phyloP scores from a whole-genome alignment of 1,140 invertebrate genomes.

The Probaryconus sp. region DNA sequence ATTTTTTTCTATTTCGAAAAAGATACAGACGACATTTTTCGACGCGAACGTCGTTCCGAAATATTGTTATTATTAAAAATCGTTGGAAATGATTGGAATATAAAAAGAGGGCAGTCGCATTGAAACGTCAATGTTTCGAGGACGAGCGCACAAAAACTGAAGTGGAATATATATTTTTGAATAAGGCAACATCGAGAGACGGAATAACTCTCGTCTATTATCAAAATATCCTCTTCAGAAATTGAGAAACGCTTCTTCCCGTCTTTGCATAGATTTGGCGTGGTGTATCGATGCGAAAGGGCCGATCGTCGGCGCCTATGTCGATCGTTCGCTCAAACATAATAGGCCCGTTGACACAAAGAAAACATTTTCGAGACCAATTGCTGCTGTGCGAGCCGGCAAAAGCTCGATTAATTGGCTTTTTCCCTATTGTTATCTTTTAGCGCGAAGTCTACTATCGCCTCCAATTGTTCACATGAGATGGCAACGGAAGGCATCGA shows the following conservation, averaged over 20 bases:
- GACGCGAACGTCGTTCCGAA: too few species aligned
- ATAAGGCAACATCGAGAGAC: too few species aligned
- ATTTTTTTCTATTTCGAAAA: constrained; percentile 19
- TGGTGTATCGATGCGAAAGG: constrained; percentile 17
- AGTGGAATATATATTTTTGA: too few species aligned
- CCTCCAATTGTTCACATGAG: too few species aligned
- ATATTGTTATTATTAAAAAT: too few species aligned
- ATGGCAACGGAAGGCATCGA: too few species aligned
- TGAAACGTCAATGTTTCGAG: constrained; percentile 34
- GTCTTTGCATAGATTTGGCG: too few species aligned
- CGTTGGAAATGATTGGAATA: too few species aligned
- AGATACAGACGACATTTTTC: too few species aligned
- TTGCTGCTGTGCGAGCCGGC: constrained; percentile 16
- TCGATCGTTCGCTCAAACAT: constrained; percentile 19
- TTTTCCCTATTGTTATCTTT: constrained; percentile 14
- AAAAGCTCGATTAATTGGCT: constrained; percentile 45
- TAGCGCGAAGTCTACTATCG: too few species aligned
- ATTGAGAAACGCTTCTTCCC: too few species aligned
- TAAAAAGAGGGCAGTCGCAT: constrained; percentile 3
- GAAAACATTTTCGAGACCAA: constrained; percentile 31
- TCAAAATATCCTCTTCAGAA: constrained; percentile 1
- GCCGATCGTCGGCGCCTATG: constrained; percentile 12
- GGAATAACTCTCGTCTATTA: constrained; percentile 18
- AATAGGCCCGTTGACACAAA: constrained; percentile 33
- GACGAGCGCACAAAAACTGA: background rate